Conservation (phyloP, 2,888 invertebrate genomes). For the Drosophila cognata region DNA sequence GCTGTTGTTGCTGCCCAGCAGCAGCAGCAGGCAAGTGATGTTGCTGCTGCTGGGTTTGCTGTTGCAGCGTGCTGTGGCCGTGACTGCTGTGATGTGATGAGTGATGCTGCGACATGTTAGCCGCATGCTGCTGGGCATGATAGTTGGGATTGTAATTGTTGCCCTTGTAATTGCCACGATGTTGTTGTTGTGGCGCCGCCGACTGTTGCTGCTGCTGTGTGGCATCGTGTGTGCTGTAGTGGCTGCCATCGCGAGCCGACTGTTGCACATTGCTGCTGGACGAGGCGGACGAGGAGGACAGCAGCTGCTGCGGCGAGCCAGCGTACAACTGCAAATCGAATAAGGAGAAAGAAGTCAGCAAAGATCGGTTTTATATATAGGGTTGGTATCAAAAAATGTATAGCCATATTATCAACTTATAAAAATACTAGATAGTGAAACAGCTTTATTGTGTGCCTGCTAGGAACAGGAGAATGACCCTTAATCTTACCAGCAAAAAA, state of each 20-base stretch:
- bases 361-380: neutral
- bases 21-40: conserved; percentile 54
- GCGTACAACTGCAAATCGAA: conserved; percentile 66
- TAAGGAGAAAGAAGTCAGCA: conserved; percentile 1
- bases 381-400: neutral
- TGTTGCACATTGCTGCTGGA: conserved; percentile 58
- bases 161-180: conserved; percentile 82
- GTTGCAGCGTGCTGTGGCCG: conserved; percentile 53
- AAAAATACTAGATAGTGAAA: neutral
- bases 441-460: neutral
- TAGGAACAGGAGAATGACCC: too few relatives aligned
- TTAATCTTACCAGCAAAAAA: too few relatives aligned
- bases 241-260: conserved; percentile 56
- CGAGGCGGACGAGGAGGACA: conserved; percentile 58
- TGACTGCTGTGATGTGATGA: conserved; percentile 45
- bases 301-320: conserved; percentile 69
- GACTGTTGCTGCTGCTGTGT: conserved; percentile 41
- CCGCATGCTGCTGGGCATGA: conserved; percentile 76
- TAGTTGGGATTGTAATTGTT: conserved; percentile 82
- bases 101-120: conserved; percentile 70
- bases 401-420: neutral
- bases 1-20: conserved; percentile 51
- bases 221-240: conserved; percentile 76
- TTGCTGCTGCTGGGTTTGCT: conserved; percentile 62
- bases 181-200: conserved; percentile 20